These are phyloP conservation scores for Sterna hirundo DNA, from an alignment of 2,113 vertebrate genomes.

Conservation along the genomic window DNA sequence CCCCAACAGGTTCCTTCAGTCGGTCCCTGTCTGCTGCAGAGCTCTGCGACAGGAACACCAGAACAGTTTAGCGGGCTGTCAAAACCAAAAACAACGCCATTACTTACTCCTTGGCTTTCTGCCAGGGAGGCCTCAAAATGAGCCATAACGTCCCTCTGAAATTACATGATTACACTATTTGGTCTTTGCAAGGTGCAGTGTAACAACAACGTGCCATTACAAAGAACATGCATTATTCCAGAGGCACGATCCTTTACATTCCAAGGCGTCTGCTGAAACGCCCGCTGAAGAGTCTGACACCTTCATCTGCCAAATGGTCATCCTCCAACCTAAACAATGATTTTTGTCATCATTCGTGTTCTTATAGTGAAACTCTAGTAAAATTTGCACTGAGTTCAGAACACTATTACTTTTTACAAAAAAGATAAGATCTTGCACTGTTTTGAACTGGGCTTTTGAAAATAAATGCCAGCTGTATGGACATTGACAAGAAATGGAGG, in stretches of 20 bases:
- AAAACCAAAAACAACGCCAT: neutral
- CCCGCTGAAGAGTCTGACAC: too few relatives aligned
- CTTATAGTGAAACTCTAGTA: neutral
- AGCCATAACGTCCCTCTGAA: fast-evolving
- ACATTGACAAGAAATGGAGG: neutral
- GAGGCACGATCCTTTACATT: neutral
- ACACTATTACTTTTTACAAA: too few relatives aligned
- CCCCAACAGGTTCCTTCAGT: neutral
- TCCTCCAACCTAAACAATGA: neutral
- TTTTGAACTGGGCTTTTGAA: neutral
- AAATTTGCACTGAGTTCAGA: neutral
- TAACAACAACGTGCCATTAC: fast-evolving
- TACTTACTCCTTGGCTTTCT: neutral
- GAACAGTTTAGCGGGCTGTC: neutral
- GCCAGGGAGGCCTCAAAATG: neutral
- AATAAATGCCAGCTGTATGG: neutral
- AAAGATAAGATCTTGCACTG: neutral
- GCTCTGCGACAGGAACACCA: neutral
- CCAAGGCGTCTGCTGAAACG: neutral
- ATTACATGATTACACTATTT: fast-evolving
- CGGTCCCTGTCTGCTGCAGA: neutral
- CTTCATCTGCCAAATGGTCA: neutral
- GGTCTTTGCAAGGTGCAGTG: neutral
- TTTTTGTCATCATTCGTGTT: fast-evolving
- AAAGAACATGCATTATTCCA: neutral